phyloP scores from a whole-genome alignment of 2,888 invertebrate species.

The Polydrusus tereticollis region DNA sequence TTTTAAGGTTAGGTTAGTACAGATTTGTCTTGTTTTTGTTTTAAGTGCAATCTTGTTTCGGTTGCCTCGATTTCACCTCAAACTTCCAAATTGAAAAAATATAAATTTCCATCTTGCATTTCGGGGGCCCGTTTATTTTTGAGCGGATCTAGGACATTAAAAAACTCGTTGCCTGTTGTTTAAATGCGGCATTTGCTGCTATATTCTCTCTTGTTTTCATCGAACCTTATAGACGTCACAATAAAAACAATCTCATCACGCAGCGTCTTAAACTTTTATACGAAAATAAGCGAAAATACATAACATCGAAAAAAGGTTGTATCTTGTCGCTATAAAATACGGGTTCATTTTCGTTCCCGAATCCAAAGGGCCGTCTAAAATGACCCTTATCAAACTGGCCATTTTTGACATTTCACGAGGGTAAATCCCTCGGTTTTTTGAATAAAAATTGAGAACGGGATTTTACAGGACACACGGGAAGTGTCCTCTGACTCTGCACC shows the following conservation, averaged over 20 bases:
- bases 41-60: too few species aligned
- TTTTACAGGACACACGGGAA: slow-evolving; percentile 43
- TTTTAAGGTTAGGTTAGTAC: too few species aligned
- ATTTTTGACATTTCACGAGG: slow-evolving; percentile 61
- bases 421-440: slow-evolving; percentile 35
- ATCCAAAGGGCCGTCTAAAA: slow-evolving; percentile 50
- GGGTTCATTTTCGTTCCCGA: slow-evolving; percentile 56
- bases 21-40: too few species aligned
- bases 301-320: slow-evolving; percentile 31
- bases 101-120: too few species aligned
- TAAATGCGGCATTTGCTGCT: too few species aligned
- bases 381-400: slow-evolving; percentile 65
- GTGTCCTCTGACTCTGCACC: slow-evolving; percentile 14
- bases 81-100: too few species aligned
- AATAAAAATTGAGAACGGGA: slow-evolving; percentile 36
- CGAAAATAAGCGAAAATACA: slow-evolving; percentile 19
- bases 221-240: slow-evolving; percentile 7
- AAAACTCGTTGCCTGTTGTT: too few species aligned
- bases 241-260: slow-evolving; percentile 9
- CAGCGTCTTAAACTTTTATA: slow-evolving; percentile 13
- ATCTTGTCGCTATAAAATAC: slow-evolving; percentile 52
- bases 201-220: too few species aligned
- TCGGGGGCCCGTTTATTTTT: too few species aligned
- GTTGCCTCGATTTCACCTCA: too few species aligned
- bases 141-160: too few species aligned